Conservation (phyloP, 1,140 invertebrate species). For the Sitophilus oryzae region DNA sequence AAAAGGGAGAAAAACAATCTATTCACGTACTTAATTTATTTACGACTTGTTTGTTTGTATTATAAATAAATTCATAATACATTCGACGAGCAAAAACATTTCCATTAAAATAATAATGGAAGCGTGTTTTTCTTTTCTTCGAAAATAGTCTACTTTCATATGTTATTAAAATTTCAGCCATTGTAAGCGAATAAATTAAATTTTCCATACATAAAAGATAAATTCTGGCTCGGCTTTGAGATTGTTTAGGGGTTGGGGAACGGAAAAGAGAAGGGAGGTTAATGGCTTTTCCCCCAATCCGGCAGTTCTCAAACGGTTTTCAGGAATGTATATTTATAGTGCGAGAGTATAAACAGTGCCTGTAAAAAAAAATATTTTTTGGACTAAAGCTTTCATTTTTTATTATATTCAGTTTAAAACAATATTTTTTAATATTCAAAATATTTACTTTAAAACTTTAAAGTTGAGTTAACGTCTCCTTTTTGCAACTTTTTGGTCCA, state of each 20-base stretch:
- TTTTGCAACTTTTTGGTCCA: too few species aligned
- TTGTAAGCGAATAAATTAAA: constrained; percentile 28
- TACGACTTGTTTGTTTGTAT: too few species aligned
- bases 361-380: too few species aligned
- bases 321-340: background rate
- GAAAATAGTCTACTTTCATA: constrained; percentile 9
- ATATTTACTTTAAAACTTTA: too few species aligned
- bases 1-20: too few species aligned
- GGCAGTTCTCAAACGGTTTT: constrained; percentile 13
- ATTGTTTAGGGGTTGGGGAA: constrained; percentile 19
- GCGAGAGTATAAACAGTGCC: too few species aligned
- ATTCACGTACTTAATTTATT: too few species aligned
- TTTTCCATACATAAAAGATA: constrained; percentile 28
- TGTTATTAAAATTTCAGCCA: constrained; percentile 25
- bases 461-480: too few species aligned
- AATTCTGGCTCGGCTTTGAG: constrained; percentile 17
- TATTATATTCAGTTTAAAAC: too few species aligned
- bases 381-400: too few species aligned
- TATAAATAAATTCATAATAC: too few species aligned
- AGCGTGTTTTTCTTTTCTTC: background rate
- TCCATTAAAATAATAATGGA: background rate
- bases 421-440: too few species aligned
- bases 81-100: background rate
- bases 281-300: constrained; percentile 17
- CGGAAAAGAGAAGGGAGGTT: constrained; percentile 18